These are phyloP conservation scores for Ormyrus labotus DNA, from an alignment of 2,888 invertebrate genomes.

Conservation along the genomic window DNA sequence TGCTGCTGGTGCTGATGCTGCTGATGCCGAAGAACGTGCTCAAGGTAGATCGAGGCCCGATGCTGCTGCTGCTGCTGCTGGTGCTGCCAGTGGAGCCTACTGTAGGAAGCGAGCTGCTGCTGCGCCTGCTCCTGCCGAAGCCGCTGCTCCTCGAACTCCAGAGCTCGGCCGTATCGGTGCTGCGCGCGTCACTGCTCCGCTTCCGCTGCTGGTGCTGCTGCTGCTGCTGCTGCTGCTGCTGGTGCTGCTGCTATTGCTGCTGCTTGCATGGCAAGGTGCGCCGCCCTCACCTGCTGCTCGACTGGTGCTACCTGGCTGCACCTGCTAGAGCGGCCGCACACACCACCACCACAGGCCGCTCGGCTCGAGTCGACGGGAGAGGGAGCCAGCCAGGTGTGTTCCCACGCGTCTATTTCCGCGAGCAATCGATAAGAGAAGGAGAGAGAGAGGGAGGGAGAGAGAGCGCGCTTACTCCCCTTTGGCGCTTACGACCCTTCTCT, in stretches of 20 bases:
- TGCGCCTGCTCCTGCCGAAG: conserved; percentile 41
- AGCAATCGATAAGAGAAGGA: conserved; percentile 68
- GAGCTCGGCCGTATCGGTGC: conserved; percentile 43
- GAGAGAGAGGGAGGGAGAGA: conserved; percentile 48
- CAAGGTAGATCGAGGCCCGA: not conserved
- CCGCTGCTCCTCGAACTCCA: conserved; percentile 57
- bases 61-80: conserved; percentile 26
- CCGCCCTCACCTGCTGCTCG: not conserved
- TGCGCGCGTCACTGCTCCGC: not conserved
- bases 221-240: too few species aligned
- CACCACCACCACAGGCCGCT: not conserved
- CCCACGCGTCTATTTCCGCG: conserved; percentile 73
- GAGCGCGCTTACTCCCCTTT: not conserved
- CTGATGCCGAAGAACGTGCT: not conserved
- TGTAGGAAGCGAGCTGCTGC: conserved; percentile 14
- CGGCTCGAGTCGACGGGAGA: conserved; percentile 1
- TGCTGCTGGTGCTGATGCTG: conserved; percentile 21
- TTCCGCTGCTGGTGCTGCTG: too few species aligned
- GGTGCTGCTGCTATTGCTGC: too few species aligned
- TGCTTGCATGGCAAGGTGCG: too few species aligned
- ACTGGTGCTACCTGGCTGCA: conserved; percentile 1
- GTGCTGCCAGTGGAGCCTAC: conserved; percentile 3
- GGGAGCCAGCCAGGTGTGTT: conserved; percentile 67
- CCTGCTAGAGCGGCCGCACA: conserved; percentile 12
- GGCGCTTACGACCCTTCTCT: not conserved